phyloP scores from a whole-genome alignment of 2,888 invertebrate species.

The Bhutanitis thaidina region DNA sequence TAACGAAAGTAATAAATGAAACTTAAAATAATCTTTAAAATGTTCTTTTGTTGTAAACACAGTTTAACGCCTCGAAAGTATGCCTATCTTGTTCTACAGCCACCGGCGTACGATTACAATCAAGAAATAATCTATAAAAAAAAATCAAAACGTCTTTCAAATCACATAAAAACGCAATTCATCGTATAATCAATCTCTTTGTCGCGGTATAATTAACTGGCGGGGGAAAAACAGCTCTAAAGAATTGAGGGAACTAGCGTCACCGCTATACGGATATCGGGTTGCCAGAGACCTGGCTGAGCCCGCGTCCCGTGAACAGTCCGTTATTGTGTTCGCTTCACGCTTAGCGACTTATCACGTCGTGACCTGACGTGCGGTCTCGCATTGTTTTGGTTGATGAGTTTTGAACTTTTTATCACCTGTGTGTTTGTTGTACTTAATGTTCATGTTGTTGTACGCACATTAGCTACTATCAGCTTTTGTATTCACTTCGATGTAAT shows the following conservation, averaged over 20 bases:
- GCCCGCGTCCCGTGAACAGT: slow-evolving; percentile 2
- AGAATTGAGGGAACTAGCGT: not conserved
- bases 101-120: no score
- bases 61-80: no score
- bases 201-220: slow-evolving; percentile 4
- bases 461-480: no score
- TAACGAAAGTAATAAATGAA: no score
- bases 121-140: no score
- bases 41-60: no score
- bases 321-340: slow-evolving; percentile 7
- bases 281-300: not conserved
- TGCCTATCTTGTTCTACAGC: no score
- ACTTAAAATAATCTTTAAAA: no score
- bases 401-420: not conserved
- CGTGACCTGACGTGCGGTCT: not conserved
- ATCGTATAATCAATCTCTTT: slow-evolving; percentile 4
- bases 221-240: not conserved
- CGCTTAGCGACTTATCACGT: slow-evolving; percentile 1
- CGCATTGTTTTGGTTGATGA: not conserved
- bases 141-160: no score
- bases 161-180: not conserved
- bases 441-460: no score
- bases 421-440: no score
- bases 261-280: not conserved
- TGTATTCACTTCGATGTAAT: no score